These are phyloP conservation scores for Crioceris asparagi DNA, from an alignment of 2,888 invertebrate species.

Conservation along the genomic window DNA sequence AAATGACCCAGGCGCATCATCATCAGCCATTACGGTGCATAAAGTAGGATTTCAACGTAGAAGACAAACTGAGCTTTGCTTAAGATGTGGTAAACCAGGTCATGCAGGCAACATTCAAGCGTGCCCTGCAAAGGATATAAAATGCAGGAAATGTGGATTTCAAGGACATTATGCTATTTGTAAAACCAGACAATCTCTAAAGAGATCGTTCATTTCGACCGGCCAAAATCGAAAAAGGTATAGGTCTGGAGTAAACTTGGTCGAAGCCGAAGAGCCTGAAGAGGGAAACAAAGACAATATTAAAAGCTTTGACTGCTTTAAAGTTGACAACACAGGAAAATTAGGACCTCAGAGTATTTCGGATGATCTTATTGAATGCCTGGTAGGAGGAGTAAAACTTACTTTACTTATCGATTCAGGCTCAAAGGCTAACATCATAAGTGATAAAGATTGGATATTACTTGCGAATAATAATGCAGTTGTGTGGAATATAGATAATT, in stretches of 20 bases:
- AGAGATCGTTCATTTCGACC: too few relatives aligned
- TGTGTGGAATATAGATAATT: constrained; percentile 12
- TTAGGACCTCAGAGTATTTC: background rate
- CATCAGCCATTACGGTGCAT: too few relatives aligned
- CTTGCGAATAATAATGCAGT: constrained; percentile 8
- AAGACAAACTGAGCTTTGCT: constrained; percentile 6
- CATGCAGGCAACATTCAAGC: constrained; percentile 4
- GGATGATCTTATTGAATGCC: constrained; percentile 14
- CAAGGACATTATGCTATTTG: constrained; percentile 14
- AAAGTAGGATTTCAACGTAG: too few relatives aligned
- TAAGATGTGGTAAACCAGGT: constrained; percentile 10
- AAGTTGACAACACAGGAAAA: background rate
- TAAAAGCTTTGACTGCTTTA: constrained; percentile 8
- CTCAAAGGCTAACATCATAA: constrained; percentile 16
- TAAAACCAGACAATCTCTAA: constrained; percentile 5
- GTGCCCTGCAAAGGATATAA: constrained; percentile 9
- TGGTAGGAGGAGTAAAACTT: constrained; percentile 13
- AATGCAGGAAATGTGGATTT: constrained; percentile 13
- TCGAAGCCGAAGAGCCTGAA: background rate
- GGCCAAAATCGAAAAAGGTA: background rate
- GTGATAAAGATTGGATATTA: constrained; percentile 16
- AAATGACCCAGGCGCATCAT: too few relatives aligned
- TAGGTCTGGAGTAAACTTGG: too few relatives aligned
- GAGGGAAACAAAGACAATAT: background rate
- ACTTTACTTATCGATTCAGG: constrained; percentile 18